phyloP scores from a whole-genome alignment of 1,140 invertebrate genomes.

The Lordiphosa clarofinis region DNA sequence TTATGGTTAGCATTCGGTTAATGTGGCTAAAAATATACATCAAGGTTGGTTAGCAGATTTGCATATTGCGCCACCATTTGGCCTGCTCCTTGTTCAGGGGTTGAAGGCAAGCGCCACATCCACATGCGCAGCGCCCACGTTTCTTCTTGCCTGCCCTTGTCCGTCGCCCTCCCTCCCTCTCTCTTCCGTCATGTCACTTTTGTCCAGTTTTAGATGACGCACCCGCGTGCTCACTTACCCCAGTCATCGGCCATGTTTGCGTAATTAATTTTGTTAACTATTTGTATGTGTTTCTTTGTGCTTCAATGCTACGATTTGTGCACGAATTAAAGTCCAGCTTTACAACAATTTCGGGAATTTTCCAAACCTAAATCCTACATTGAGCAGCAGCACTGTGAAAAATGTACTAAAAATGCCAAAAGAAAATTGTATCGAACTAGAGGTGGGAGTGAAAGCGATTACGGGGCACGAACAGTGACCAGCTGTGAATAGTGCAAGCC shows the following conservation, averaged over 20 bases:
- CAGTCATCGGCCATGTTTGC: conserved; percentile 73
- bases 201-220: conserved; percentile 48
- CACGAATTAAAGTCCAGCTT: conserved; percentile 20
- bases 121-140: conserved; percentile 50
- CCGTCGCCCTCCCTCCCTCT: too few species aligned
- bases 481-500: too few species aligned
- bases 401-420: not conserved
- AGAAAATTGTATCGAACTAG: not conserved
- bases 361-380: conserved; percentile 41
- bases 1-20: conserved; percentile 30
- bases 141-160: conserved; percentile 27
- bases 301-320: conserved; percentile 22
- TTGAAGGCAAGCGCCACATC: conserved; percentile 7
- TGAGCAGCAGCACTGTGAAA: conserved; percentile 3
- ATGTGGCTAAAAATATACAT: conserved; percentile 62
- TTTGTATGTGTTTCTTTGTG: conserved; percentile 30
- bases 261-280: conserved; percentile 9
- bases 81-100: conserved; percentile 14
- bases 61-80: conserved; percentile 13
- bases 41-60: conserved; percentile 51
- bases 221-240: conserved; percentile 65
- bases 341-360: conserved; percentile 36
- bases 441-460: too few species aligned
- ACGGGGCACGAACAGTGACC: too few species aligned
- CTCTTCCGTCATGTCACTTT: not conserved